phyloP scores from a whole-genome alignment of 2,113 vertebrate species.

The Thinocorus orbignyianus region DNA sequence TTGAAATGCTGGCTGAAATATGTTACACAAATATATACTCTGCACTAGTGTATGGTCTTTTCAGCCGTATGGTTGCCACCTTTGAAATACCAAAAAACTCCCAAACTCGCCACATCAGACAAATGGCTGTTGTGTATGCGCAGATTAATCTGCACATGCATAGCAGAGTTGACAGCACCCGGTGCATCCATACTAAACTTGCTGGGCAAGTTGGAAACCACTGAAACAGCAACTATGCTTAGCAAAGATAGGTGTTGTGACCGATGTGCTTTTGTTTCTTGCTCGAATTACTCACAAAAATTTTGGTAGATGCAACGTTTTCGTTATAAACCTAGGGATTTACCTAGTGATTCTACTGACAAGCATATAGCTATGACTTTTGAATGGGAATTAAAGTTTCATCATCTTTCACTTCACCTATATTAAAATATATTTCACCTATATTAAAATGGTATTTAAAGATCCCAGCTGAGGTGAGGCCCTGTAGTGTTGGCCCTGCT shows the following conservation, averaged over 20 bases:
- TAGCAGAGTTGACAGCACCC: neutral
- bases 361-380: neutral
- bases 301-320: neutral
- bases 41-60: neutral
- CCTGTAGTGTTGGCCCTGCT: neutral
- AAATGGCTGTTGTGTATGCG: slow-evolving; percentile 16
- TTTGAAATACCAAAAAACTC: neutral
- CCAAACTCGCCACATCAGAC: slow-evolving; percentile 41
- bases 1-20: slow-evolving; percentile 21
- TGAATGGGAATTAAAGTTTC: neutral
- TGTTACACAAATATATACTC: neutral
- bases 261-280: neutral
- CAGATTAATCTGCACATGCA: slow-evolving; percentile 21
- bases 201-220: neutral
- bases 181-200: neutral
- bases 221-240: neutral
- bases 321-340: neutral
- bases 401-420: neutral
- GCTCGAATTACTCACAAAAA: neutral
- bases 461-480: neutral
- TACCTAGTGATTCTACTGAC: neutral
- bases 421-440: neutral
- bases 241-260: neutral
- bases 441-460: neutral
- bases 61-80: slow-evolving; percentile 51